Evolutionary conservation across 2,797 vertebrate species (phyloP).

Genomic region (Distichodus sexfasciatus): DNA sequence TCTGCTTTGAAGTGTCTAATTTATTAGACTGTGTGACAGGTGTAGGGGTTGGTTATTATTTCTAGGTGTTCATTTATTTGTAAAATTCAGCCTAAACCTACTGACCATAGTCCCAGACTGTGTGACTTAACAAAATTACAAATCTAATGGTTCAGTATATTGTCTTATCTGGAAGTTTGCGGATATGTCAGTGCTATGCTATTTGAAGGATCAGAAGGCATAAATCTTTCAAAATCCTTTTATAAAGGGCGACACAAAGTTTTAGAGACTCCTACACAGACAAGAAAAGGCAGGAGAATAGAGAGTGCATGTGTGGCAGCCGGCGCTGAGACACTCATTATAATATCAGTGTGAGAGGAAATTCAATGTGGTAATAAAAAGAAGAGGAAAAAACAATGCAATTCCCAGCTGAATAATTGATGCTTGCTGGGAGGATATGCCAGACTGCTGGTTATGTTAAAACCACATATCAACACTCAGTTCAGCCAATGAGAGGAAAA

Average conservation of each 20-base stretch:
- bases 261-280: conserved; percentile 36
- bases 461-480: neutral
- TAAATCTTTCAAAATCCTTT: conserved; percentile 43
- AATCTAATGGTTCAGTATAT: conserved; percentile 8
- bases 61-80: neutral
- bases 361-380: conserved; percentile 34
- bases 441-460: conserved; percentile 2
- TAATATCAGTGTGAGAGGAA: conserved; percentile 46
- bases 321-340: conserved; percentile 33
- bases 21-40: neutral
- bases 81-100: neutral
- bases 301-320: conserved; percentile 8
- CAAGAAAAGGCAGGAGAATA: conserved; percentile 13
- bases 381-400: conserved; percentile 32
- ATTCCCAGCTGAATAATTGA: conserved; percentile 48
- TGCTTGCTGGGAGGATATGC: conserved; percentile 31
- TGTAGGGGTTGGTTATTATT: neutral
- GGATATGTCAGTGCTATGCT: neutral
- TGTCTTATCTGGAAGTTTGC: conserved; percentile 12
- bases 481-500: conserved; percentile 3
- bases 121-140: neutral
- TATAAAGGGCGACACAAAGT: conserved; percentile 24
- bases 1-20: neutral
- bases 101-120: neutral
- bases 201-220: conserved; percentile 31